Conservation (phyloP, 2,888 invertebrate species). For the Erebia palarica region DNA sequence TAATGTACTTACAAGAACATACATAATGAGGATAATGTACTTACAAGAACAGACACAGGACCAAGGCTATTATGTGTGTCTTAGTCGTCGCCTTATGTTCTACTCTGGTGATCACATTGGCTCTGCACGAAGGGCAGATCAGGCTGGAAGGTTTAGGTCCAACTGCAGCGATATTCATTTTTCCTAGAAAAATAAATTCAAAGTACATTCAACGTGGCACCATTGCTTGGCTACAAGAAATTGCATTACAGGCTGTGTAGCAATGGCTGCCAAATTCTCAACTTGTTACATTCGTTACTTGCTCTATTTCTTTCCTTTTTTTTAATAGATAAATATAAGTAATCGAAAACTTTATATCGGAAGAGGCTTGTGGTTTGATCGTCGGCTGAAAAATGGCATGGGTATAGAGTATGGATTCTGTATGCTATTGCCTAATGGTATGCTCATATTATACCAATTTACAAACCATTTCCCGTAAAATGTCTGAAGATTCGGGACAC, state of each 20-base stretch:
- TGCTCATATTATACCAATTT: too few species aligned
- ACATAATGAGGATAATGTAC: constrained; percentile 21
- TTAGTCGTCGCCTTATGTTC: constrained; percentile 72
- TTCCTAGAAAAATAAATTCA: constrained; percentile 33
- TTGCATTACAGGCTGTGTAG: too few species aligned
- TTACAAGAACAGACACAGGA: constrained; percentile 65
- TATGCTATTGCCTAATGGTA: too few species aligned
- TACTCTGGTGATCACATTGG: constrained; percentile 67
- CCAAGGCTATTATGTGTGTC: constrained; percentile 79
- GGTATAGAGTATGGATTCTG: too few species aligned
- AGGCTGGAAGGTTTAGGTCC: constrained; percentile 68
- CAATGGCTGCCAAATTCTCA: background rate
- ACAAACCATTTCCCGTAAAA: too few species aligned
- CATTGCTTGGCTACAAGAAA: too few species aligned
- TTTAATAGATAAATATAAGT: background rate
- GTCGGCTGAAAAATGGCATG: too few species aligned
- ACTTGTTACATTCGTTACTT: background rate
- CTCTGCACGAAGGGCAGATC: constrained; percentile 73
- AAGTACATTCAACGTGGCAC: too few species aligned
- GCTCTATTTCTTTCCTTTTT: background rate
- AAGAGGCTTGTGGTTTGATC: too few species aligned
- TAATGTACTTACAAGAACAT: too few species aligned
- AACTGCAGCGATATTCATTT: constrained; percentile 47
- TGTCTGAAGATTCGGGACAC: too few species aligned
- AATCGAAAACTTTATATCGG: too few species aligned